phyloP scores from a whole-genome alignment of 2,888 invertebrate species.

The Drosophila pseudotakahashii region DNA sequence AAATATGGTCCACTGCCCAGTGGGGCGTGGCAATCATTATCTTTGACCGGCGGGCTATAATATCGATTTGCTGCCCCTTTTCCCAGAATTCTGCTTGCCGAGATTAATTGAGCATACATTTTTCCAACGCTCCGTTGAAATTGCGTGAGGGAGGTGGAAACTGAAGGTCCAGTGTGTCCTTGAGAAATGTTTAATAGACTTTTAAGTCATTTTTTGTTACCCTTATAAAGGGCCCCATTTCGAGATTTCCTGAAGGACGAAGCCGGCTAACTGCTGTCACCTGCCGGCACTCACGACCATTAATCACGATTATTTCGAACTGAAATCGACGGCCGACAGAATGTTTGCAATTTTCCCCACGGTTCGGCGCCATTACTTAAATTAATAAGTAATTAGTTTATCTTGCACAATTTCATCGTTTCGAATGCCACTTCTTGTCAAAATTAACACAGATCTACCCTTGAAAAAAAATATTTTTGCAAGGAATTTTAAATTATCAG shows the following conservation, averaged over 20 bases:
- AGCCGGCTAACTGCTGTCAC: slow-evolving; percentile 29
- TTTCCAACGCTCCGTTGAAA: slow-evolving; percentile 41
- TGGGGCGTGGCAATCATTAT: slow-evolving; percentile 21
- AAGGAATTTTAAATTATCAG: too few species aligned
- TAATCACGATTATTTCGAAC: slow-evolving; percentile 48
- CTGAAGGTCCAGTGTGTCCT: slow-evolving; percentile 10
- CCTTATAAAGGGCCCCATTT: slow-evolving; percentile 8
- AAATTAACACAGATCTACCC: too few species aligned
- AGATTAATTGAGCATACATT: slow-evolving; percentile 61
- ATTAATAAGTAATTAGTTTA: slow-evolving; percentile 39
- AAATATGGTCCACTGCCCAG: slow-evolving; percentile 7
- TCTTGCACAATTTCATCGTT: slow-evolving; percentile 6
- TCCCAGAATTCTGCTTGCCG: slow-evolving; percentile 31
- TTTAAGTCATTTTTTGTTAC: slow-evolving; percentile 44
- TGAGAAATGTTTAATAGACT: slow-evolving; percentile 54
- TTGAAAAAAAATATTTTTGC: too few species aligned
- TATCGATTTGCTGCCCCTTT: slow-evolving; percentile 29
- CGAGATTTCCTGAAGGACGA: too few species aligned
- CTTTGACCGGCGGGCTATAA: slow-evolving; percentile 20
- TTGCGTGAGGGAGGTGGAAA: slow-evolving; percentile 13
- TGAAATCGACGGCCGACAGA: slow-evolving; percentile 31
- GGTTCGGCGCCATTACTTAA: slow-evolving; percentile 27
- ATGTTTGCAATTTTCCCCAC: slow-evolving; percentile 17
- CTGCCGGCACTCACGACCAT: slow-evolving; percentile 44
- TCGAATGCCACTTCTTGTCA: not conserved